Evolutionary conservation across 2,888 invertebrate species (phyloP), one percentile per base, ranked within the genome.

Genomic region (Mellilla xanthometata): DNA sequence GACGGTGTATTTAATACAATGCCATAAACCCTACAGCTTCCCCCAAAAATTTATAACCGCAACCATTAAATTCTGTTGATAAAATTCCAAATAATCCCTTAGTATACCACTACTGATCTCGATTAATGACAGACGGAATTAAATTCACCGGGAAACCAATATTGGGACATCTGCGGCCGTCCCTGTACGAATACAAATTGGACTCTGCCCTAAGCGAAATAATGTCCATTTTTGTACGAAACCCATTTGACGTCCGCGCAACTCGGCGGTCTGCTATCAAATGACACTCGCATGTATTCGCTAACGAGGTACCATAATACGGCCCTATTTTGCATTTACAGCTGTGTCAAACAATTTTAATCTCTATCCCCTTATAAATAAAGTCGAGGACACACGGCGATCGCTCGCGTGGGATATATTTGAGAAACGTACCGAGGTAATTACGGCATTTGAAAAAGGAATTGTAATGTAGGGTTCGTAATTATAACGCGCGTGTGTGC

Each of bases 61-160:
- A 39, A 48, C 55, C 68, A 68, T 74, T 65, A 77, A 70, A 76
- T 71, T 72, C 60, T 61, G 64, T 72, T 75, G 77, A 74, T 83
- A 79, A 81, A 84, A 81, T 72, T 76, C 69, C 72, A 55, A 62
- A 76, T 84, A 81, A 86, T 81, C 81, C 84, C 72, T 60, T 65
- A 67, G 69, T 68, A 64, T 61, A 72, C 76, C 72, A 73, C 66
- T 67, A 63, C 72, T 71, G 76, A 78, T 74, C 71, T 72, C 80
- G 76, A 82, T 86, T 82, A 85, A 86, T 83, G 83, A 78, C 72
- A 75, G 70, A 70, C 76, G 70, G 78, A 86, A 85, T 86, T 82
- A 81, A 85, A 84, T 80, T 82, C 79, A 73, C 72, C 63, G 62
- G 67, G 61, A 71, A 74, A 75, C 72, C 76, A 72, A 78, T 78